Base-by-base conservation (phyloP, 2,888 invertebrate genomes). In the Diogma glabrata region DNA sequence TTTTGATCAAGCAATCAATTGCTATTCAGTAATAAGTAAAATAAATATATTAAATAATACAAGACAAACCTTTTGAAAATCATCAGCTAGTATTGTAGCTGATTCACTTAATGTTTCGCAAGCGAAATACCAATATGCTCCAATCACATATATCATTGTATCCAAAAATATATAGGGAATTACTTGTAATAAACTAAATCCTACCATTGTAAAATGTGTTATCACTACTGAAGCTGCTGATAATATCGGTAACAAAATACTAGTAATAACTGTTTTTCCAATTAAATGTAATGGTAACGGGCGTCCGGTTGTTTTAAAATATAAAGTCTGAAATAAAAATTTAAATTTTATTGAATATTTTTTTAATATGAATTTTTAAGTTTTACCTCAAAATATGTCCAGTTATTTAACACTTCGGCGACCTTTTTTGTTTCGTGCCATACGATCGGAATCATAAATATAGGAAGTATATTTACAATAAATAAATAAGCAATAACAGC, bases 401-500 rank as follows among this genome's bases (percentile, higher is more conserved):
- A 81, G 55, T 76, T 77, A 50, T 80, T 81, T 33, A 79, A 69
- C 26, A 79, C 75, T 14, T 60, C 63, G 1, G 78, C 78, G 50
- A 82, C 74, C 63, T 81, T 82, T n/a, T 67, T 67, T 1, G 81
- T 75, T 61, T 84, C 84, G 58, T 78, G 77, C 79, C 83, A 82
- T 51, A 81, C 65, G 45, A 84, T 72, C 0, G 82, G 82, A 40
- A 81, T 74, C 0, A 74, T 66, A 12, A 78, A 65, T 59, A 83
- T 72, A 1, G 84, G 84, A 53, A 84, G 71, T 53, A 84, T 70
- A 61, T 84, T 84, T 1, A 84, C 80, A n/a, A 82, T 75, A 58
- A 84, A 84, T 1, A 84, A 69, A 61, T 84, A 84, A 52, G 82
- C 83, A 59, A 84, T 84, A 0, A 84, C 84, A 1, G 82, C 82